Evolutionary conservation across 2,888 invertebrate species (phyloP), one percentile per base, ranked within the genome.

Genomic region (Caenorhabditis sp.): DNA sequence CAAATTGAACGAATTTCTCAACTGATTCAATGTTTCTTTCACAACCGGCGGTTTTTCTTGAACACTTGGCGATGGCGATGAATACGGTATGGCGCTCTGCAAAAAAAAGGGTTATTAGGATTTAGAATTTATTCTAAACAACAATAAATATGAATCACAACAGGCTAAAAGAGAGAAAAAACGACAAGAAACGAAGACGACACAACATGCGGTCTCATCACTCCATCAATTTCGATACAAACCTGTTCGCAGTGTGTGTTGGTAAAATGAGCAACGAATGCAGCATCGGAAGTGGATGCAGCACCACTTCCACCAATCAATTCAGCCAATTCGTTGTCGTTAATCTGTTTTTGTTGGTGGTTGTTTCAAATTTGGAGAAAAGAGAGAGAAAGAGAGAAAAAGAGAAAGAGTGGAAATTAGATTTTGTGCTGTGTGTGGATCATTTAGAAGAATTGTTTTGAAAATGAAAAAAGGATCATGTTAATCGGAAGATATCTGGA

Each of bases 291-390:
- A 58, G 58, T 21, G 19, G 58, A 19, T 19, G 58, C 19, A 6
- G 21, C 24, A 54, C 79, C 83, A 31, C 86, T 81, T 2, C 6
- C 27, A 49, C 79, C 83, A 31, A 86, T 81, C 58, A 86, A 70
- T 62, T 86, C 86, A n/a, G 81, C 83, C 60, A 86, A 67, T 69
- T 83, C 85, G 58, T 73, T 75, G 66, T 86, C 86, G 74, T 86
- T 83, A 60, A 86, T 85, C 86, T 86, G 78, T 58, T 24, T 51
- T 59, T 53, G 24, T n/a, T n/a, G n/a, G n/a, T n/a, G n/a, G n/a
- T n/a, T n/a, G 53, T 53, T 53, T 21, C 1, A 23, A 23, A 23
- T 53, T 19, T 19, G 53, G 31, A 53, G 53, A 23, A 21, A 53
- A 21, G 21, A 53, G 21, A 53, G 21, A 53, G 23, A 31, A 31